Percentiles rank a stretch among this genome's conserved stretches.
Evolutionary conservation across 1,140 invertebrate genomes (phyloP).

Genomic region (Drosophila albomicans): DNA sequence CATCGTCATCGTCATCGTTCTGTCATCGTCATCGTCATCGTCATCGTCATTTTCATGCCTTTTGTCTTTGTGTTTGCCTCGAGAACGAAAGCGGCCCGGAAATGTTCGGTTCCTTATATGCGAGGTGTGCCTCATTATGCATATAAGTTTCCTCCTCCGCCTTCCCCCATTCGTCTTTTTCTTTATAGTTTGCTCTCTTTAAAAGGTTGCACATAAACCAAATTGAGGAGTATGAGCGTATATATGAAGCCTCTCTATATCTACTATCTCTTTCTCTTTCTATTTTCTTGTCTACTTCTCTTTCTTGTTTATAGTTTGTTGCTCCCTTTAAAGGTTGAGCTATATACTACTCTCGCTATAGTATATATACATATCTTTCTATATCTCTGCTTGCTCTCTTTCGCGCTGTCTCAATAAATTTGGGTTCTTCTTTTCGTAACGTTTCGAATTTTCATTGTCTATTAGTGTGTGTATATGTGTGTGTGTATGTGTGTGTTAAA

Average conservation of each 20-base stretch:
- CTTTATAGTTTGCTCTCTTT: background rate
- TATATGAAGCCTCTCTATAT: constrained; percentile 11
- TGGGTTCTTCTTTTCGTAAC: constrained; percentile 62
- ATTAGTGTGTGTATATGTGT: constrained; percentile 25
- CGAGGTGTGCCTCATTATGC: constrained; percentile 52
- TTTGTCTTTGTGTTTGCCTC: constrained; percentile 65
- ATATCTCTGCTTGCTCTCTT: constrained; percentile 19
- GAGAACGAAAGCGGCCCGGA: constrained; percentile 76
- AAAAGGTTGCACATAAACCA: constrained; percentile 31
- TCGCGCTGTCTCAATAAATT: constrained; percentile 65
- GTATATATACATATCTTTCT: background rate
- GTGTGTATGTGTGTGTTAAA: constrained; percentile 58
- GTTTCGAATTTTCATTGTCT: constrained; percentile 71
- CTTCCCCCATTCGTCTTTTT: background rate
- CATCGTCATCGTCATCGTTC: constrained; percentile 25
- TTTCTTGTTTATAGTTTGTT: too few relatives aligned
- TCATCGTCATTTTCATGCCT: constrained; percentile 7
- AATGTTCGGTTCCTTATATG: constrained; percentile 55
- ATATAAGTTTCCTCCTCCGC: constrained; percentile 34
- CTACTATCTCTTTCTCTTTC: constrained; percentile 5
- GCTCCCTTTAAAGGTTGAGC: too few relatives aligned
- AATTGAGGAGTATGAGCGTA: constrained; percentile 4
- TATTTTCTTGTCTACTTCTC: background rate
- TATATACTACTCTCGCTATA: background rate
- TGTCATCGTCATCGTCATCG: constrained; percentile 23